Evolutionary conservation across 2,113 vertebrate species (phyloP).

Genomic region (Sialia sialis): DNA sequence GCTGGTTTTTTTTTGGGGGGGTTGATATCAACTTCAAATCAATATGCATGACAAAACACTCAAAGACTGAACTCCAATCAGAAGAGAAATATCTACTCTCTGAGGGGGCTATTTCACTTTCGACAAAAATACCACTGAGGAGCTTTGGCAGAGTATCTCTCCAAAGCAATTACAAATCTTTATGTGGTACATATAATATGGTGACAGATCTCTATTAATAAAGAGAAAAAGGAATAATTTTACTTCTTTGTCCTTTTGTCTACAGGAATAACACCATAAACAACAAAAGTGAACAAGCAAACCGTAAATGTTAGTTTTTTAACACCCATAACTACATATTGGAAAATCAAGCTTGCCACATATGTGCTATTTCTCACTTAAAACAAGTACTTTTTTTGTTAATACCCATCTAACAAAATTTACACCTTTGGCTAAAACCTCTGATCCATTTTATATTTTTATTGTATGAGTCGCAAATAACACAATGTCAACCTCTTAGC

Average conservation of each 20-base stretch:
- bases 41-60: neutral
- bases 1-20: rapidly evolving
- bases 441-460: neutral
- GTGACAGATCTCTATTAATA: neutral
- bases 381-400: neutral
- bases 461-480: neutral
- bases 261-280: neutral
- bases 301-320: neutral
- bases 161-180: neutral
- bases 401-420: neutral
- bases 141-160: neutral
- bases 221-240: neutral
- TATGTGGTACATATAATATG: neutral
- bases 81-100: neutral
- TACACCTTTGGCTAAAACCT: neutral
- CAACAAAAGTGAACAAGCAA: neutral
- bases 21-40: neutral
- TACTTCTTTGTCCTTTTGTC: neutral
- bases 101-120: neutral
- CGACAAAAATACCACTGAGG: neutral
- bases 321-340: neutral
- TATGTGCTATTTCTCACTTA: neutral
- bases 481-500: neutral
- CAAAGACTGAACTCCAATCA: neutral
- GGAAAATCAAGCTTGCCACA: neutral